phyloP scores from a whole-genome alignment of 2,113 vertebrate species.

The Bettongia penicillata region DNA sequence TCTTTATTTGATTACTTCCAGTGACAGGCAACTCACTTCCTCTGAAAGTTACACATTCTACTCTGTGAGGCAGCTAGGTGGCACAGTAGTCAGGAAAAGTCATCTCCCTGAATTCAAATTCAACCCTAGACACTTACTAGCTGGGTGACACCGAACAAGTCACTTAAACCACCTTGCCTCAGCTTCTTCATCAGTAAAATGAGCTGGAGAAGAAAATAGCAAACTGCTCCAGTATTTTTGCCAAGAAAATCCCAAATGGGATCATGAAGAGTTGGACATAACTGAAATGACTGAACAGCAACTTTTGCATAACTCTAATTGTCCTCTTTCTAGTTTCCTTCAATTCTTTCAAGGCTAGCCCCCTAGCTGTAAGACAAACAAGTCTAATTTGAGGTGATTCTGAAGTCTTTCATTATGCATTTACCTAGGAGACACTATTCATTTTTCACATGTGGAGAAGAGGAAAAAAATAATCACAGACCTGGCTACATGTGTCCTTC shows the following conservation, averaged over 20 bases:
- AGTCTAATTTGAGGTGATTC: not conserved
- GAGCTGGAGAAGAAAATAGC: not conserved
- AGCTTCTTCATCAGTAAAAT: not conserved
- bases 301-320: not conserved
- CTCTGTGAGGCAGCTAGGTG: not conserved
- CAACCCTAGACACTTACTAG: not conserved
- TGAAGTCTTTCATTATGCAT: not conserved
- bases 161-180: not conserved
- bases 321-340: not conserved
- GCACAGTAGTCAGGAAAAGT: not conserved
- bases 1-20: not conserved
- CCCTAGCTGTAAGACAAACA: not conserved
- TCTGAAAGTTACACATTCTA: not conserved
- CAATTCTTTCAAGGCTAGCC: not conserved
- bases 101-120: not conserved
- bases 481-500: not conserved
- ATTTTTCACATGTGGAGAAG: not conserved
- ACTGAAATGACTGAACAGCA: not conserved
- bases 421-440: not conserved
- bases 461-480: not conserved
- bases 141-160: not conserved
- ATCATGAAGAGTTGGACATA: not conserved
- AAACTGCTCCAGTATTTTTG: not conserved
- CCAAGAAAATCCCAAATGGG: not conserved
- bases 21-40: not conserved